Base-by-base conservation (phyloP, 2,888 invertebrate species). In the Torymus auratus region DNA sequence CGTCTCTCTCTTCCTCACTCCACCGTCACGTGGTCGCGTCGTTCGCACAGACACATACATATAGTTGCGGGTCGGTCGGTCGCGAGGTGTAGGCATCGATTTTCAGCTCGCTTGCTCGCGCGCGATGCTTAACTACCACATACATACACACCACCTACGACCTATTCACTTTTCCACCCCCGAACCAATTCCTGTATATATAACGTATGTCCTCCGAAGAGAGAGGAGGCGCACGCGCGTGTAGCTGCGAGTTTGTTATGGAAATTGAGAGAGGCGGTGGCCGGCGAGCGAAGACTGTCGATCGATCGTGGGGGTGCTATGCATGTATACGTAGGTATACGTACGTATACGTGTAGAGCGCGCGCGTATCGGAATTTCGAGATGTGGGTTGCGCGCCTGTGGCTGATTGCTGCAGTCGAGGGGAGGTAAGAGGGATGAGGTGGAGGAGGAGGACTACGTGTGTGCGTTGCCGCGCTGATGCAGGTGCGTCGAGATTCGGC, bases 71-170 rank as follows among this genome's bases (percentile, higher is more conserved):
- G 41, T 41, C 41, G 41, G 41, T 41, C 41, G 41, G 41, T 41
- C 41, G 41, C 41, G 41, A 41, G 41, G 7, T 41, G 41, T 41
- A 23, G 23, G 72, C 77, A 88, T 87, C 87, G 88, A 88, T 88
- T 88, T 88, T 87, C 87, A 85, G 84, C 41, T 41, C 41, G 41
- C 41, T 85, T 79, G 73, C 82, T 83, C 85, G 85, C 84, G 83
- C 69, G 55, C 74, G 80, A 78, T 71, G 67, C 61, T 73, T 68
- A 73, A 78, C 78, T 68, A 62, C 68, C 41, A 11, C 58, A 41
- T 7, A 41, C 41, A 41, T 7, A 41, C 7, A 41, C 41, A 41
- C 4, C 15, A 52, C 74, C 68, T 55, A 55, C 76, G 61, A 17
- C 53, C 67, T 74, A 56, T 58, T 67, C 58, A 14, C 55, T 41